Conservation (phyloP, 64 coral and sea anemone genomes). For the Montipora capricornis region DNA sequence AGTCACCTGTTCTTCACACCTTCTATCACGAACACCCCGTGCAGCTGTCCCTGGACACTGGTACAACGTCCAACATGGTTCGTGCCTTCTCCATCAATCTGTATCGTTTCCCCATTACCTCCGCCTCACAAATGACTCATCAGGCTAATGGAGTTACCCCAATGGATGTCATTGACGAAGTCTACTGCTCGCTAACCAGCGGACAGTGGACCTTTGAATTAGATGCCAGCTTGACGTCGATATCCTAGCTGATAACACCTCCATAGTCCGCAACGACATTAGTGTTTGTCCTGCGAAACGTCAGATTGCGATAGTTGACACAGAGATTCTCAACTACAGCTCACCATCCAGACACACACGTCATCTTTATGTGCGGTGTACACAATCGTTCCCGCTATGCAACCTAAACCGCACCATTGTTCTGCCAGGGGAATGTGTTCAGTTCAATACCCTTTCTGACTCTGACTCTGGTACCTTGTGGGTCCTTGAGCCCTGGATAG, state of each 20-base stretch:
- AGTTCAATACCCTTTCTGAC: no score
- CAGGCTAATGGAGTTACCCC: slow-evolving; percentile 36
- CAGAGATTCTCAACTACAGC: no score
- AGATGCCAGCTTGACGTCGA: slow-evolving; percentile 1
- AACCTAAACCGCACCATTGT: no score
- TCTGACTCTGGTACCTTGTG: no score
- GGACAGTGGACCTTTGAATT: slow-evolving; percentile 15
- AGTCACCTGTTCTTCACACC: not conserved
- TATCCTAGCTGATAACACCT: slow-evolving; percentile 2
- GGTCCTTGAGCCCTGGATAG: no score
- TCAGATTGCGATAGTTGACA: slow-evolving; percentile 30
- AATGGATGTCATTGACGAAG: no score
- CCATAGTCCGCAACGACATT: slow-evolving; percentile 36
- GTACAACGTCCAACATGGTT: not conserved
- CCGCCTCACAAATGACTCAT: not conserved
- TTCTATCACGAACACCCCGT: slow-evolving; percentile 21
- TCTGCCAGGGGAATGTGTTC: no score
- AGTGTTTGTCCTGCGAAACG: slow-evolving; percentile 28
- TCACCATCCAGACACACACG: no score
- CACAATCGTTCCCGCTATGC: no score
- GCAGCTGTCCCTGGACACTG: not conserved
- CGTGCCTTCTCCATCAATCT: not conserved
- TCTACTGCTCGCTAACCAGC: slow-evolving; percentile 12
- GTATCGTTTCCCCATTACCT: not conserved
- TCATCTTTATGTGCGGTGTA: no score